Evolutionary conservation across 64 coral and sea anemone species (phyloP).

Genomic region (Montipora cactus): DNA sequence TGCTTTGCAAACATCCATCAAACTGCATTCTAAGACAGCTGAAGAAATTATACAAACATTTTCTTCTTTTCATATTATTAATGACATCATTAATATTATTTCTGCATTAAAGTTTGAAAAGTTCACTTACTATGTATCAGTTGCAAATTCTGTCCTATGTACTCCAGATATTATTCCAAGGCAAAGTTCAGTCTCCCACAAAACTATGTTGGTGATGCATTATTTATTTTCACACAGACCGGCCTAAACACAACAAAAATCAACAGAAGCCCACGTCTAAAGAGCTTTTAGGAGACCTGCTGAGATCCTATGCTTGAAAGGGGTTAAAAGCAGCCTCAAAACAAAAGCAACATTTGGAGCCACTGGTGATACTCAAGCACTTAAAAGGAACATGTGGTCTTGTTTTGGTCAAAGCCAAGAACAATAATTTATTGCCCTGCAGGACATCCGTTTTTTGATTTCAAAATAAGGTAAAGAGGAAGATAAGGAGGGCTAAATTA

Average conservation of each 20-base stretch:
- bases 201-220: conserved; percentile 6
- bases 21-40: neutral
- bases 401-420: conserved; percentile 10
- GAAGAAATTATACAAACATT: neutral
- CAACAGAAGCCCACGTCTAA: conserved; percentile 14
- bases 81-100: neutral
- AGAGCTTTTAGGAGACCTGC: conserved; percentile 6
- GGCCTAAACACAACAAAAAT: conserved; percentile 21
- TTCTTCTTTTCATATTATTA: neutral
- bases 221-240: conserved; percentile 25
- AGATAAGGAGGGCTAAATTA: neutral
- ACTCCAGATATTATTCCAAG: neutral
- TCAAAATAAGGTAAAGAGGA: neutral
- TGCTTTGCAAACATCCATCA: neutral
- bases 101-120: neutral
- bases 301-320: neutral
- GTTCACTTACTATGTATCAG: neutral
- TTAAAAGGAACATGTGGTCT: conserved; percentile 17
- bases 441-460: neutral
- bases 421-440: conserved; percentile 20
- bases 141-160: neutral
- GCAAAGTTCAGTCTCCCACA: neutral
- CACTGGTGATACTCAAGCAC: conserved; percentile 1
- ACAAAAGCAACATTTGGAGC: neutral
- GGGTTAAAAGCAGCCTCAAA: conserved; percentile 19